Evolutionary conservation across 2,888 invertebrate genomes (phyloP).

Genomic region (Meteorus cinctellus): DNA sequence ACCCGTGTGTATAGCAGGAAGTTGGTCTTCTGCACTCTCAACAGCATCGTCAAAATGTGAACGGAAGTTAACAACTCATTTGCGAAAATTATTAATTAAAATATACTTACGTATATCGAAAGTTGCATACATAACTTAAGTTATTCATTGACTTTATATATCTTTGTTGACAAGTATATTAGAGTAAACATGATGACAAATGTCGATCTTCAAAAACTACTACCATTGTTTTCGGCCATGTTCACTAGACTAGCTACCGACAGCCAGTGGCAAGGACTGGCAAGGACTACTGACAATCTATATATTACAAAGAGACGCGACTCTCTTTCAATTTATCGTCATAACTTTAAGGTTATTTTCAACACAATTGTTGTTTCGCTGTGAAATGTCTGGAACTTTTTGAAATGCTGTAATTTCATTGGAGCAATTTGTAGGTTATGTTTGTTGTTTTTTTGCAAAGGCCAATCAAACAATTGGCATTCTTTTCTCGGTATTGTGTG

Average conservation of each 20-base stretch:
- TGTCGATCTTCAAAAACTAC: slow-evolving; percentile 57
- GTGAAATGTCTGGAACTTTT: too few species aligned
- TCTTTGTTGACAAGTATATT: slow-evolving; percentile 64
- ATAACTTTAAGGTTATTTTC: too few species aligned
- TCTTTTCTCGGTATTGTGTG: too few species aligned
- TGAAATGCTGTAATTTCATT: too few species aligned
- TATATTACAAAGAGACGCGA: slow-evolving; percentile 5
- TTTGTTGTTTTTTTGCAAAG: too few species aligned
- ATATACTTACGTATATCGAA: slow-evolving; percentile 45
- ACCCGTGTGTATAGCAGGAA: slow-evolving; percentile 49
- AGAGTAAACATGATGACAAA: slow-evolving; percentile 51
- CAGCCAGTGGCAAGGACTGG: slow-evolving; percentile 33
- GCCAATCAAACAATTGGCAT: too few species aligned
- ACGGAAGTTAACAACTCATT: not conserved
- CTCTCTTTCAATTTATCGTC: not conserved
- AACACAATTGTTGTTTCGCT: too few species aligned
- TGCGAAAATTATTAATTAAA: not conserved
- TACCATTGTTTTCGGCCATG: slow-evolving; percentile 68
- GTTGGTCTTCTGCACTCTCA: slow-evolving; percentile 30
- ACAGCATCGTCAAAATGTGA: slow-evolving; percentile 8
- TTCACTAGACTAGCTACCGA: slow-evolving; percentile 64
- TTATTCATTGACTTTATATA: slow-evolving; percentile 53
- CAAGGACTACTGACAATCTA: slow-evolving; percentile 35
- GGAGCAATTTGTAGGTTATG: too few species aligned
- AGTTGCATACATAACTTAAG: slow-evolving; percentile 34